A percentile compares a stretch with the other conserved stretches of the same genome.
phyloP scores from a whole-genome alignment of 1,140 invertebrate species.

The Sesamia nonagrioides region DNA sequence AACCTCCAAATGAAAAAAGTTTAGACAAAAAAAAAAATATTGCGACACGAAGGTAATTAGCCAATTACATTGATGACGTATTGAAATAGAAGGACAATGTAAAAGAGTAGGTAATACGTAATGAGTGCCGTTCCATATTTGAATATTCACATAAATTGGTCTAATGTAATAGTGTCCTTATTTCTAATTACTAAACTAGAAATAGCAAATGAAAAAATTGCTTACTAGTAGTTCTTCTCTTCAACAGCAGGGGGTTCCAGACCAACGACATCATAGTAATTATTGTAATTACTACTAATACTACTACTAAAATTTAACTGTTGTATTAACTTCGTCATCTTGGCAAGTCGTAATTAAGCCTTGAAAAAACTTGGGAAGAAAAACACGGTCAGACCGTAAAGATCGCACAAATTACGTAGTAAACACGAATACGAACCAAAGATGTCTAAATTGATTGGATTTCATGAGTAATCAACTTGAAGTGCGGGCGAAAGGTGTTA shows the following conservation, averaged over 20 bases:
- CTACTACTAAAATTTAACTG: constrained; percentile 85
- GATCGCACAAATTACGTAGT: constrained; percentile 70
- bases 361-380: constrained; percentile 73
- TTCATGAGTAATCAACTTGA: constrained; percentile 57
- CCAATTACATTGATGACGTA: constrained; percentile 58
- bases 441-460: constrained; percentile 55
- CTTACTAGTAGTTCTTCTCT: constrained; percentile 74
- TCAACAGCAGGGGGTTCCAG: constrained; percentile 68
- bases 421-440: constrained; percentile 61
- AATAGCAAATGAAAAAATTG: constrained; percentile 37
- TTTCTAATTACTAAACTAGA: constrained; percentile 35
- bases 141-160: not conserved
- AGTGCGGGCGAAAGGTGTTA: constrained; percentile 52
- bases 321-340: constrained; percentile 86
- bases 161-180: constrained; percentile 4
- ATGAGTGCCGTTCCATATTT: not conserved
- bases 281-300: constrained; percentile 81
- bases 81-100: constrained; percentile 48
- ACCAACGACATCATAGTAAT: constrained; percentile 74
- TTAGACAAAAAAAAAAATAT: constrained; percentile 45
- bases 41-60: constrained; percentile 52
- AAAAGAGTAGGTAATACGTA: constrained; percentile 33
- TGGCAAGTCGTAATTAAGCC: constrained; percentile 83
- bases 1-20: constrained; percentile 43
- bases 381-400: constrained; percentile 79